phyloP scores from a whole-genome alignment of 2,888 invertebrate genomes.

The Exocentrus adspersus region DNA sequence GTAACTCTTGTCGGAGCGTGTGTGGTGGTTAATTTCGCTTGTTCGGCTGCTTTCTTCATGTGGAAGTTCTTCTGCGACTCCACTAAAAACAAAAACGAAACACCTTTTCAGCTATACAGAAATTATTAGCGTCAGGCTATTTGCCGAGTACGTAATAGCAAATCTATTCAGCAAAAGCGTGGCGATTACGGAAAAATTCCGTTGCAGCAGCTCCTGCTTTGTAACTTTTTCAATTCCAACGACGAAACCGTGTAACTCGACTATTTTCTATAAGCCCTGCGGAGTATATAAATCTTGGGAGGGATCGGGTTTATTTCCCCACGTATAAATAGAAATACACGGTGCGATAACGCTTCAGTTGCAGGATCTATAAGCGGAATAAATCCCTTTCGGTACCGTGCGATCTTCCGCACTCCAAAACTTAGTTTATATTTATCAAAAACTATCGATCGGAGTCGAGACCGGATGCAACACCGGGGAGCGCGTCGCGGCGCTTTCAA shows the following conservation, averaged over 20 bases:
- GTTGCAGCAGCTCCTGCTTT: neutral
- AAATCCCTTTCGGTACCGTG: too few species aligned
- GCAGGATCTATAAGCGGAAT: neutral
- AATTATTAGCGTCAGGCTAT: too few species aligned
- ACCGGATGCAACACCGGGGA: neutral
- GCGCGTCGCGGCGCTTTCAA: neutral
- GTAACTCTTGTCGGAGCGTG: constrained; percentile 62
- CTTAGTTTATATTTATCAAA: too few species aligned
- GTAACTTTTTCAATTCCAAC: too few species aligned
- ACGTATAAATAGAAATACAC: neutral
- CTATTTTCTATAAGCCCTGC: too few species aligned
- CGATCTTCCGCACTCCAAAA: too few species aligned
- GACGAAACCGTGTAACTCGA: neutral
- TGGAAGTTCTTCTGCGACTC: constrained; percentile 92
- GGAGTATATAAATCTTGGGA: neutral
- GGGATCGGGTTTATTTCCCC: neutral
- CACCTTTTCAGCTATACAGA: too few species aligned
- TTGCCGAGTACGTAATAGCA: too few species aligned
- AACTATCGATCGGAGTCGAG: too few species aligned
- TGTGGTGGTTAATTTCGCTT: constrained; percentile 65
- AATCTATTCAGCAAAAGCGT: too few species aligned
- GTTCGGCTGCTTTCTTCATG: constrained; percentile 67
- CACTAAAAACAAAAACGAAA: too few species aligned
- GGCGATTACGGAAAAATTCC: constrained; percentile 14
- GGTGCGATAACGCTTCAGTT: neutral